Evolutionary conservation across 2,113 vertebrate species (phyloP).

Genomic region (Pygoscelis antarcticus): DNA sequence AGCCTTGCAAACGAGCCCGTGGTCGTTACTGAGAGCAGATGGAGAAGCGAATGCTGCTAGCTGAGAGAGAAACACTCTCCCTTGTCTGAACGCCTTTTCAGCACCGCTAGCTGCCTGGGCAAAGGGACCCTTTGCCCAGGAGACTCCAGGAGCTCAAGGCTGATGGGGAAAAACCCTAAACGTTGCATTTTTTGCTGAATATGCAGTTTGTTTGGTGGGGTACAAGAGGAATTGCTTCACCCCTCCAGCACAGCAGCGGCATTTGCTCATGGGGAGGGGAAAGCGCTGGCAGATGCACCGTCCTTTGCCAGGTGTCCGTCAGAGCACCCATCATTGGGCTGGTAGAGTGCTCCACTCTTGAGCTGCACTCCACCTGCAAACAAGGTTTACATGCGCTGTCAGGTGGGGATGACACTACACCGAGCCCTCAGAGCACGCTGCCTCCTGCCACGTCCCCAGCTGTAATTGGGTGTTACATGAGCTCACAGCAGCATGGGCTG

Average conservation of each 20-base stretch:
- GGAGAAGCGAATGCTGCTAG: not conserved
- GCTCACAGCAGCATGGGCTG: accelerated
- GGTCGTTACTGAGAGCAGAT: not conserved
- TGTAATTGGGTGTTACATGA: accelerated
- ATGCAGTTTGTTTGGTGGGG: not conserved
- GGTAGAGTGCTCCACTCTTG: not conserved
- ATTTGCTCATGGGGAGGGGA: not conserved
- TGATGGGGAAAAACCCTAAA: not conserved
- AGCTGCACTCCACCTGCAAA: not conserved
- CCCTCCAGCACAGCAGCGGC: accelerated
- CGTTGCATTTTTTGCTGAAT: not conserved
- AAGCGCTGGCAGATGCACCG: accelerated
- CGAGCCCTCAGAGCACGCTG: not conserved
- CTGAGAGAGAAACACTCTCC: not conserved
- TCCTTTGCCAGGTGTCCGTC: not conserved
- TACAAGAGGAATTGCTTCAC: not conserved
- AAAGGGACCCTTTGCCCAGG: not conserved
- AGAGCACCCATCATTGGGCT: not conserved
- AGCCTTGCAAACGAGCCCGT: not conserved
- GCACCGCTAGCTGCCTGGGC: accelerated
- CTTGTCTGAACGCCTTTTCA: not conserved
- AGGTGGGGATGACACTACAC: not conserved
- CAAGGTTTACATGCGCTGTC: accelerated
- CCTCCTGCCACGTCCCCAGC: not conserved
- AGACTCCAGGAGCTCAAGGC: not conserved